A percentile compares a stretch with the other conserved stretches of the same genome.
Evolutionary conservation across 2,888 invertebrate genomes (phyloP).

Genomic region (Tachina fera): DNA sequence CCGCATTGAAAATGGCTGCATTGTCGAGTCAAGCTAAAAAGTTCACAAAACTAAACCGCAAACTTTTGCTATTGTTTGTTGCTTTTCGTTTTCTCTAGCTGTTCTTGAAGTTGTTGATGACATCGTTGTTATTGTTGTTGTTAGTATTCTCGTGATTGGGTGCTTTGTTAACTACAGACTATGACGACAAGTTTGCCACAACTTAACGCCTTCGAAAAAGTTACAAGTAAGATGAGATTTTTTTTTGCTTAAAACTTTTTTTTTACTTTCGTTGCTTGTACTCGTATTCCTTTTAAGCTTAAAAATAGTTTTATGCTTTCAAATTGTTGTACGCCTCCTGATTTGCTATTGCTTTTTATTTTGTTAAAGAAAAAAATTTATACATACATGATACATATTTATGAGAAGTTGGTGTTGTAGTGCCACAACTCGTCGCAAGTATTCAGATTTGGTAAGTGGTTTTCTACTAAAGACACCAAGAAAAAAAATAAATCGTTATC

Average conservation of each 20-base stretch:
- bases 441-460: constrained; percentile 52
- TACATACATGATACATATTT: constrained; percentile 16
- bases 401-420: no score
- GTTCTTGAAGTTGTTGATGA: constrained; percentile 39
- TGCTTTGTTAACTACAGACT: constrained; percentile 52
- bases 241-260: constrained; percentile 29
- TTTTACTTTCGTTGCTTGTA: constrained; percentile 44
- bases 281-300: constrained; percentile 48
- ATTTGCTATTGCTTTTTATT: constrained; percentile 17
- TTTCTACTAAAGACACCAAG: neutral
- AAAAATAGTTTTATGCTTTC: constrained; percentile 65
- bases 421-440: neutral
- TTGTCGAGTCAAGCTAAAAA: constrained; percentile 49
- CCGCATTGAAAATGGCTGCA: constrained; percentile 55
- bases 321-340: constrained; percentile 62
- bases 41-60: constrained; percentile 61
- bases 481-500: constrained; percentile 10
- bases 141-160: constrained; percentile 51
- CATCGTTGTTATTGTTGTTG: constrained; percentile 32
- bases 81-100: constrained; percentile 30
- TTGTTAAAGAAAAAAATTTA: constrained; percentile 27
- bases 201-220: constrained; percentile 68
- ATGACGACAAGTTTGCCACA: constrained; percentile 69
- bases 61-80: constrained; percentile 61
- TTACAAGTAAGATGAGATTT: constrained; percentile 48